These are phyloP conservation scores for Diuraphis noxia DNA, from an alignment of 1,140 invertebrate species.

Conservation along the genomic window DNA sequence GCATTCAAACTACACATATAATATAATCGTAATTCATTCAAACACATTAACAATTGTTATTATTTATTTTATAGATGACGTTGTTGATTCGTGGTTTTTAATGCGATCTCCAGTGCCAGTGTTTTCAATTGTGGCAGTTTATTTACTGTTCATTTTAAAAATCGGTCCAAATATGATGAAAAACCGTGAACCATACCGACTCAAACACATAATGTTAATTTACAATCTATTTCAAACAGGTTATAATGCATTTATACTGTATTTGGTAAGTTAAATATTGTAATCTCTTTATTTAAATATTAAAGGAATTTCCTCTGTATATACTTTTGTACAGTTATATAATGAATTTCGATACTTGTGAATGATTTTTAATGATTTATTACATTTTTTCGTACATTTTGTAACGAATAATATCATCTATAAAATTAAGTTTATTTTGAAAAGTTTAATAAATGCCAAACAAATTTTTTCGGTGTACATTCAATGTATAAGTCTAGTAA, in stretches of 20 bases:
- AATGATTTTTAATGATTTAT: not conserved
- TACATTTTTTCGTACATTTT: no score
- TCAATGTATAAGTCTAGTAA: no score
- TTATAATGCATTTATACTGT: conserved; percentile 68
- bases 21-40: not conserved
- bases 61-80: conserved; percentile 63
- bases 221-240: conserved; percentile 75
- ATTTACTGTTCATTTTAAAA: conserved; percentile 70
- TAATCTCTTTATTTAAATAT: not conserved
- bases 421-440: no score
- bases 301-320: not conserved
- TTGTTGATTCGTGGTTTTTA: conserved; percentile 72
- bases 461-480: no score
- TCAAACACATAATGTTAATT: conserved; percentile 67
- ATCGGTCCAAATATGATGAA: conserved; percentile 75
- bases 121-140: conserved; percentile 66
- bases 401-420: no score
- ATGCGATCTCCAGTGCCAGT: conserved; percentile 74
- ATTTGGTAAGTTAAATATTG: conserved; percentile 62
- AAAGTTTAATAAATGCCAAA: no score
- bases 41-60: not conserved
- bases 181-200: conserved; percentile 67
- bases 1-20: not conserved
- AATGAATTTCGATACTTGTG: no score
- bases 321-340: not conserved